These are phyloP conservation scores for Neotragus moschatus DNA, from an alignment of 2,113 vertebrate species.

Conservation along the genomic window DNA sequence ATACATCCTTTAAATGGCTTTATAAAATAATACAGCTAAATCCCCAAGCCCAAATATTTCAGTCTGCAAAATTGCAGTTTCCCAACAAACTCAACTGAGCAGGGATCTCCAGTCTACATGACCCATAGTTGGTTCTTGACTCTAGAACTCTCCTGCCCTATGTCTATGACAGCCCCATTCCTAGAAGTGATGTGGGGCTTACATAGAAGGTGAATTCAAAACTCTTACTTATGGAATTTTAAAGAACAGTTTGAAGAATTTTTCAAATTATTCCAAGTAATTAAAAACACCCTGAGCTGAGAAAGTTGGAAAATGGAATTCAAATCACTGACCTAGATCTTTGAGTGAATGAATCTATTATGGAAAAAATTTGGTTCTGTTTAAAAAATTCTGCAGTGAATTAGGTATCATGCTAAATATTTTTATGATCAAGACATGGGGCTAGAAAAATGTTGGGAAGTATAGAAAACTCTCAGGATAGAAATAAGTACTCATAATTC, in stretches of 20 bases:
- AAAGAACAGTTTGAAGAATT: not conserved
- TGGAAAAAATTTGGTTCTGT: not conserved
- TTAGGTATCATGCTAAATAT: not conserved
- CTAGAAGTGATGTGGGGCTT: not conserved
- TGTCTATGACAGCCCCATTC: not conserved
- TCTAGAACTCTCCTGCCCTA: no score
- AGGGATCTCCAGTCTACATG: accelerated
- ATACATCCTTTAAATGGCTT: not conserved
- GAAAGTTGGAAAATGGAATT: not conserved
- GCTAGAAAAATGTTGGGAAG: not conserved
- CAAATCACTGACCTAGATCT: conserved; percentile 5
- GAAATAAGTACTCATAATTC: not conserved
- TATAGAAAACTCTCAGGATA: not conserved
- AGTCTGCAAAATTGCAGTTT: not conserved
- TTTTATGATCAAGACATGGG: not conserved
- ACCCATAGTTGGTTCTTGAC: not conserved
- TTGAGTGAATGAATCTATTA: not conserved
- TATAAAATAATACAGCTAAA: not conserved
- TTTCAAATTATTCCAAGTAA: not conserved
- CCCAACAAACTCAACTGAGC: not conserved
- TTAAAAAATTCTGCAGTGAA: not conserved
- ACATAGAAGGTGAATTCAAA: not conserved
- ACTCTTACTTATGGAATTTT: not conserved
- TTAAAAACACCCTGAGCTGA: not conserved
- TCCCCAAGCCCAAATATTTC: not conserved